Base-by-base conservation (phyloP, 2,797 vertebrate genomes). In the Gallinago stenura region DNA sequence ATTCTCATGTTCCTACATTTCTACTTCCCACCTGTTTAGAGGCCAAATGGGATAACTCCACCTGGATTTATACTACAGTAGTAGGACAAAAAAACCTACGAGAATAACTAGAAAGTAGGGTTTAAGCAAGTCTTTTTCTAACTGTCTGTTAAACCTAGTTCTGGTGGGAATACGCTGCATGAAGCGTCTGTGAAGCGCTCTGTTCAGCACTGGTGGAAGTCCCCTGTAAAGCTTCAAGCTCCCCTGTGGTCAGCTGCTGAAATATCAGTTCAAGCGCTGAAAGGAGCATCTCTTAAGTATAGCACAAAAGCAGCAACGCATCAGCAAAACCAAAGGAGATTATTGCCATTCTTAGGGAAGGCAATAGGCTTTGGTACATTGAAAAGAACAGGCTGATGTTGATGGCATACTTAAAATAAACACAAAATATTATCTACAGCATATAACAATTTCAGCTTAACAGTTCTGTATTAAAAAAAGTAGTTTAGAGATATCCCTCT, bases 401-500 rank as follows among this genome's bases (percentile, higher is more conserved):
- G 62, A 51, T 24, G 54, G 30, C 30, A 48, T 62, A 39, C 3
- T 88, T 85, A 41, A 83, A 71, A 33, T 28, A 73, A 93, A 75
- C 6, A 16, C 7, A 26, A 50, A 62, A 62, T 20, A 28, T 17
- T 60, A 33, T 51, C 21, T 83, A 25, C 16, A 64, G 19, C 26
- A 64, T 33, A 24, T 8, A 43, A 37, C 31, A 61, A 61, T 51
- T 75, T 71, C 35, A 81, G 28, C 22, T 66, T 15, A 66, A 46
- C 33, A n/a, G 18, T 60, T 31, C 8, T 30, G 2, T 25, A 58
- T 54, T 51, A 45, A 46, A 82, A 70, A 35, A 37, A 19, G 18
- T 15, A 8, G 1, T 66, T 66, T 69, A 43, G 0, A 0, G 45
- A 2, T 54, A 28, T 46, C 39, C 39, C 72, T 65, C 30, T 71